These are phyloP conservation scores for Amiota minor DNA, from an alignment of 2,888 invertebrate genomes.

Conservation along the genomic window DNA sequence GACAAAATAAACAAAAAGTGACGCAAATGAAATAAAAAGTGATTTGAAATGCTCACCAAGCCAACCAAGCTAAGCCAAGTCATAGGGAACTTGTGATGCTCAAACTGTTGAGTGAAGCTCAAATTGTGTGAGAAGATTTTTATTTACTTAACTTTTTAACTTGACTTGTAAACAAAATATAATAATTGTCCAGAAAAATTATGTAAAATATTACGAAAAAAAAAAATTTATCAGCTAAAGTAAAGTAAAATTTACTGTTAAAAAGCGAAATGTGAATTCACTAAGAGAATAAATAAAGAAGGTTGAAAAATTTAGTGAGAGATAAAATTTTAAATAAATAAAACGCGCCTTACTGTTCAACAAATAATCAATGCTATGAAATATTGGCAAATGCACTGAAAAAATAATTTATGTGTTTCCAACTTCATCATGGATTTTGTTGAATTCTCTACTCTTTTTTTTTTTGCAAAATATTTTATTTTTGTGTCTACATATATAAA, in stretches of 20 bases:
- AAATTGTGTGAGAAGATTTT: neutral
- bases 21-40: slow-evolving; percentile 18
- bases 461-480: neutral
- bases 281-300: neutral
- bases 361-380: neutral
- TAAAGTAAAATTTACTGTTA: slow-evolving; percentile 22
- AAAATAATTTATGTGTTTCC: neutral
- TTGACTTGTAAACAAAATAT: neutral
- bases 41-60: neutral
- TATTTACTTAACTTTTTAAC: neutral
- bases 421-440: neutral
- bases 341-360: slow-evolving; percentile 13
- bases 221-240: slow-evolving; percentile 2
- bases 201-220: neutral
- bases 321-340: slow-evolving; percentile 2
- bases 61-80: too few relatives aligned
- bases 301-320: neutral
- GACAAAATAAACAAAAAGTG: slow-evolving; percentile 2
- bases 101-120: neutral
- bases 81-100: neutral
- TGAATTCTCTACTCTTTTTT: neutral
- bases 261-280: slow-evolving; percentile 1
- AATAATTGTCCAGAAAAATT: neutral
- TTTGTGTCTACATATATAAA: neutral
- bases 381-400: slow-evolving; percentile 17